phyloP scores from a whole-genome alignment of 2,113 vertebrate genomes.

The Kobus ellipsiprymnus region DNA sequence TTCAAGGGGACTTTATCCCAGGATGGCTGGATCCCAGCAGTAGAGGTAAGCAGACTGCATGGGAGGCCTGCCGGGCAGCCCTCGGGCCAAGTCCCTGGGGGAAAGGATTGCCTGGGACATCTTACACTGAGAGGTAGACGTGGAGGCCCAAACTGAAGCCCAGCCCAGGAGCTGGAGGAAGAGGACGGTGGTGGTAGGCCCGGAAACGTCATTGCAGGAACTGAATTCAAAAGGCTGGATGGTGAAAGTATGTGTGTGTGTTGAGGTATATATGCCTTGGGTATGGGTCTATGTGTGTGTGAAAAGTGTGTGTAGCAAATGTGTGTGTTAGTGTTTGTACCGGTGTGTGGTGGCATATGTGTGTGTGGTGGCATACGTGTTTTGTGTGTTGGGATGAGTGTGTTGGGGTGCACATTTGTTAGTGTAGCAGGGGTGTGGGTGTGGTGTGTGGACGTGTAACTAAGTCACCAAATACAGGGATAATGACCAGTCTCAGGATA shows the following conservation, averaged over 20 bases:
- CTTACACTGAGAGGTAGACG: background rate
- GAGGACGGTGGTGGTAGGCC: rapidly evolving
- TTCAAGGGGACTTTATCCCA: background rate
- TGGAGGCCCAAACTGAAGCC: background rate
- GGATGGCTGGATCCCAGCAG: background rate
- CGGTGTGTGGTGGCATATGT: background rate
- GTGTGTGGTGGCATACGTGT: background rate
- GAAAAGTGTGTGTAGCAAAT: background rate
- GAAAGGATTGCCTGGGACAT: too few species aligned
- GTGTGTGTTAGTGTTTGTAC: background rate
- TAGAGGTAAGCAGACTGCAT: background rate
- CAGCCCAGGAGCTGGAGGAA: rapidly evolving
- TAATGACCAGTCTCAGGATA: background rate
- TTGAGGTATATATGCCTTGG: background rate
- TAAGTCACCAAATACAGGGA: background rate
- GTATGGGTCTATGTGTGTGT: background rate
- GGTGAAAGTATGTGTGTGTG: background rate
- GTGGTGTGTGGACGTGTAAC: background rate
- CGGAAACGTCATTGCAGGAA: background rate
- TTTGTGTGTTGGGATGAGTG: background rate
- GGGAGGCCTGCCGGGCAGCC: background rate
- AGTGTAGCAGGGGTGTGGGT: background rate
- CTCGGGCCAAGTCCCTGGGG: background rate
- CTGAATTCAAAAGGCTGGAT: background rate
- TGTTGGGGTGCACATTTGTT: background rate